These are phyloP conservation scores for Xylota segnis DNA, from an alignment of 2,888 invertebrate species.

Conservation along the genomic window DNA sequence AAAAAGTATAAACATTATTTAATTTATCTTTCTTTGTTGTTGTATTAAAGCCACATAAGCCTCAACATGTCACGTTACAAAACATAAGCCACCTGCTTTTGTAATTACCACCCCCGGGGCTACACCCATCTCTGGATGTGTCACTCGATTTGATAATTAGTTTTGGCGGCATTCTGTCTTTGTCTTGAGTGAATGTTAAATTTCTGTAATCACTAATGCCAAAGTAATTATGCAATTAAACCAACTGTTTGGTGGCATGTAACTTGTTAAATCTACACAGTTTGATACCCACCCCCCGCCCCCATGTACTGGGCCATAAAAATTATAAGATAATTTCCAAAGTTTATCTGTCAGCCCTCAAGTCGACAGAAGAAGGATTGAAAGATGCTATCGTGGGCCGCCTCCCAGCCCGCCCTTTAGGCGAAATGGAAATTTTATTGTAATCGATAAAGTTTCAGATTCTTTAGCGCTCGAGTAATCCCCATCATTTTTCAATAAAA, in stretches of 20 bases:
- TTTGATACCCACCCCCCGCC: neutral
- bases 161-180: slow-evolving; percentile 14
- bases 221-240: slow-evolving; percentile 58
- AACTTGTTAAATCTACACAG: slow-evolving; percentile 49
- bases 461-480: slow-evolving; percentile 44
- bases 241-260: slow-evolving; percentile 48
- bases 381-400: slow-evolving; percentile 7
- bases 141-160: slow-evolving; percentile 36
- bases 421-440: slow-evolving; percentile 60
- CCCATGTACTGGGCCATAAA: neutral
- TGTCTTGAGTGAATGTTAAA: slow-evolving; percentile 18
- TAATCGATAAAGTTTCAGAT: slow-evolving; percentile 67
- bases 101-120: neutral
- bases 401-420: slow-evolving; percentile 6
- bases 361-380: slow-evolving; percentile 21
- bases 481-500: slow-evolving; percentile 53
- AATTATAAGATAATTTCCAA: slow-evolving; percentile 43
- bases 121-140: neutral
- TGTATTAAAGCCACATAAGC: neutral
- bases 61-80: neutral
- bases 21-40: neutral
- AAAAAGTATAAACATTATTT: neutral
- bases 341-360: slow-evolving; percentile 20
- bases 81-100: neutral
- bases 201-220: slow-evolving; percentile 46